Percentiles rank a stretch among this genome's conserved stretches.
These are phyloP conservation scores for Clarias platycephalus DNA, from an alignment of 2,797 vertebrate genomes.

Conservation along the genomic window DNA sequence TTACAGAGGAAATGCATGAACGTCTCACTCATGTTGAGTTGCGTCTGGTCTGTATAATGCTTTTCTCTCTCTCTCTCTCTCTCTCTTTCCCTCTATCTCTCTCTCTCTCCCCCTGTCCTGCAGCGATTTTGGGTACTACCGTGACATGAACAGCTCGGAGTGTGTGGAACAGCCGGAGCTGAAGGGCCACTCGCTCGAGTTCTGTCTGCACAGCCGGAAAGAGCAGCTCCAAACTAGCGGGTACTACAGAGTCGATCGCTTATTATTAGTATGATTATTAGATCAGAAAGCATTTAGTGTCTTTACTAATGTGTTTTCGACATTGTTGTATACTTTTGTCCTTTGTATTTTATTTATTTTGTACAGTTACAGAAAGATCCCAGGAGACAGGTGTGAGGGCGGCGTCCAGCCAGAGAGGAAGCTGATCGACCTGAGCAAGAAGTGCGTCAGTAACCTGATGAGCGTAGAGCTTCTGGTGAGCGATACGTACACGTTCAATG, in stretches of 20 bases:
- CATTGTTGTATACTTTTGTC: background rate
- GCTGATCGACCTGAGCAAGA: slow-evolving; percentile 86
- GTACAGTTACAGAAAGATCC: slow-evolving; percentile 90
- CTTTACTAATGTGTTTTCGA: background rate
- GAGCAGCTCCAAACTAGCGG: slow-evolving; percentile 87
- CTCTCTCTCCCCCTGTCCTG: slow-evolving; percentile 1
- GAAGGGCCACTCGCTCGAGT: slow-evolving; percentile 84
- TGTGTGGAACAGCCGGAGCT: slow-evolving; percentile 89
- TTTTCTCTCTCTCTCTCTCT: background rate
- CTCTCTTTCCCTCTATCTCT: background rate
- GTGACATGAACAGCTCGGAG: slow-evolving; percentile 83
- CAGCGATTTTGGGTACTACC: slow-evolving; percentile 95
- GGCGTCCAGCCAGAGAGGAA: slow-evolving; percentile 78
- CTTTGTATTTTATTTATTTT: background rate
- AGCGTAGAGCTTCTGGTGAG: slow-evolving; percentile 69
- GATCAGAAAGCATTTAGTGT: background rate
- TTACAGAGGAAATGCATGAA: background rate
- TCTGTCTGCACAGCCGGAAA: slow-evolving; percentile 84
- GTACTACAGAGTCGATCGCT: slow-evolving; percentile 66
- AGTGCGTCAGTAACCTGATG: slow-evolving; percentile 84
- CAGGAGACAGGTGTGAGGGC: slow-evolving; percentile 87
- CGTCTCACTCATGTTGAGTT: background rate
- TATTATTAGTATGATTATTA: background rate
- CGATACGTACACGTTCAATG: background rate
- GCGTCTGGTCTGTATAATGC: background rate